Conservation (phyloP, 2,888 invertebrate genomes). For the Xylota segnis region DNA sequence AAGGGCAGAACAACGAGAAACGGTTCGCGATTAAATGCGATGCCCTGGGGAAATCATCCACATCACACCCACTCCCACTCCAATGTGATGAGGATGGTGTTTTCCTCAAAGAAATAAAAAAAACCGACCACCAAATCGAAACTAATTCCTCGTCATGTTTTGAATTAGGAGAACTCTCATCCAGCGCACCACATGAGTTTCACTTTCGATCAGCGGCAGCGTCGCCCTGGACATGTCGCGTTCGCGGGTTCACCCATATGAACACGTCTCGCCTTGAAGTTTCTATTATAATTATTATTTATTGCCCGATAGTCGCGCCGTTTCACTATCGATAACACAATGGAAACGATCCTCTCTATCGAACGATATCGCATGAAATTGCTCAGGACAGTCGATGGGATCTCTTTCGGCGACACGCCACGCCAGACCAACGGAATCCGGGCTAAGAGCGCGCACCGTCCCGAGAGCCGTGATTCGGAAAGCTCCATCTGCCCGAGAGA, state of each 20-base stretch:
- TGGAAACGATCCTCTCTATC: slow-evolving; percentile 37
- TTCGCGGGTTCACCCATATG: slow-evolving; percentile 19
- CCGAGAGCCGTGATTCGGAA: slow-evolving; percentile 39
- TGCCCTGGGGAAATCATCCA: slow-evolving; percentile 51
- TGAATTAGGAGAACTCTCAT: slow-evolving; percentile 41
- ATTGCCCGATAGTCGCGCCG: slow-evolving; percentile 51
- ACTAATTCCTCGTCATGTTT: slow-evolving; percentile 63
- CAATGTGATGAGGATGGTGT: slow-evolving; percentile 13
- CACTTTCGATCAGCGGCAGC: slow-evolving; percentile 56
- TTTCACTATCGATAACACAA: slow-evolving; percentile 66
- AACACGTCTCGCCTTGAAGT: slow-evolving; percentile 48
- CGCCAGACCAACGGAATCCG: slow-evolving; percentile 23
- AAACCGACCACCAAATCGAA: slow-evolving; percentile 22
- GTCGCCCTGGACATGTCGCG: slow-evolving; percentile 25
- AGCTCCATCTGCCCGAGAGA: slow-evolving; percentile 73
- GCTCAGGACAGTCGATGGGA: slow-evolving; percentile 42
- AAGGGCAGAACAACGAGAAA: slow-evolving; percentile 39
- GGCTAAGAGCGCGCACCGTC: slow-evolving; percentile 15
- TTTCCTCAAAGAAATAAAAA: slow-evolving; percentile 35
- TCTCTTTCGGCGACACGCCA: slow-evolving; percentile 47
- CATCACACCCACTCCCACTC: slow-evolving; percentile 67
- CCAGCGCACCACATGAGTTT: slow-evolving; percentile 42
- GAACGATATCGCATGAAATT: slow-evolving; percentile 50
- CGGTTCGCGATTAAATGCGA: slow-evolving; percentile 42
- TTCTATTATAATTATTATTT: slow-evolving; percentile 72